phyloP scores from a whole-genome alignment of 2,113 vertebrate genomes.

The Elanoides forficatus region DNA sequence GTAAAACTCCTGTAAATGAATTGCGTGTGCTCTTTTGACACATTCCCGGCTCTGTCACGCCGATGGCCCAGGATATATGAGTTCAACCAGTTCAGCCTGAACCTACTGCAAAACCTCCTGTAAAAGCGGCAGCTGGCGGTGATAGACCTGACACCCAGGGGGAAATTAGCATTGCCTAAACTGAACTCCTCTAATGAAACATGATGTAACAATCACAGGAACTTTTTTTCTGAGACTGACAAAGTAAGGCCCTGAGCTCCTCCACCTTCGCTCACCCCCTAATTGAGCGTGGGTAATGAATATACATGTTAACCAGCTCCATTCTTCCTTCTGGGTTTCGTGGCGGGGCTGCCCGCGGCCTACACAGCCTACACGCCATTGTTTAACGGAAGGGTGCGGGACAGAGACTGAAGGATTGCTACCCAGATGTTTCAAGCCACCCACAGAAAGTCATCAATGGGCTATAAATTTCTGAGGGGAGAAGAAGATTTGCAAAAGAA shows the following conservation, averaged over 20 bases:
- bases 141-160: not conserved
- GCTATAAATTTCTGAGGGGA: slow-evolving; percentile 62
- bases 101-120: not conserved
- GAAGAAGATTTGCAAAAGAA: slow-evolving; percentile 70
- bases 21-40: not conserved
- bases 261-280: not conserved
- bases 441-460: slow-evolving; percentile 57
- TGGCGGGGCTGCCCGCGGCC: not conserved
- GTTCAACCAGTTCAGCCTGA: not conserved
- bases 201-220: not conserved
- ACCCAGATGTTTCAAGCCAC: slow-evolving; percentile 66
- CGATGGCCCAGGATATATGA: fast-evolving
- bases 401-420: slow-evolving; percentile 19
- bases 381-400: not conserved
- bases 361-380: not conserved
- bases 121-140: not conserved
- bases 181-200: slow-evolving; percentile 18
- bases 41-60: fast-evolving
- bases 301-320: not conserved
- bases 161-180: not conserved
- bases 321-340: not conserved
- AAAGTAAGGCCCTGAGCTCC: not conserved
- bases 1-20: not conserved
- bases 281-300: not conserved
- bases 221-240: not conserved